These are phyloP conservation scores for Aplysina aerophoba DNA, from an alignment of 37 sponge, comb jelly and placozoan species.

Conservation along the genomic window DNA sequence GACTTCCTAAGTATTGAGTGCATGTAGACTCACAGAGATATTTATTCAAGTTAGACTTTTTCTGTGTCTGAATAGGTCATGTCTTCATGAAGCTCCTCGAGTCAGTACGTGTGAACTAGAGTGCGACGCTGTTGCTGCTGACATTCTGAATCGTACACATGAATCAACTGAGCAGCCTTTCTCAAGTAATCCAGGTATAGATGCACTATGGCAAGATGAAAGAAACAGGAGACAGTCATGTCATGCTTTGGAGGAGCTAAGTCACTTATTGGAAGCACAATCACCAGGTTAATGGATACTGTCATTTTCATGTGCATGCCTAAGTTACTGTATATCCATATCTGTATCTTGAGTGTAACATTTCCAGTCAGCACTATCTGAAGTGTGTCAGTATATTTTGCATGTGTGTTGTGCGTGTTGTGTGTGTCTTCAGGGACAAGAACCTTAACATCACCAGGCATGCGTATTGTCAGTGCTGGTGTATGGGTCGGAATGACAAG, in stretches of 20 bases:
- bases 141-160: slow-evolving; percentile 68
- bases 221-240: slow-evolving; percentile 48
- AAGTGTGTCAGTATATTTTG: no score
- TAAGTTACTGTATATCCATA: neutral
- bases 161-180: neutral
- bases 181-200: slow-evolving; percentile 74
- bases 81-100: slow-evolving; percentile 14
- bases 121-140: slow-evolving; percentile 71
- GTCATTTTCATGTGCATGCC: neutral
- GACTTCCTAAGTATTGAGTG: no score
- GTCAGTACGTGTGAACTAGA: slow-evolving; percentile 83
- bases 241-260: neutral
- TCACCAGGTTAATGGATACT: neutral
- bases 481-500: no score
- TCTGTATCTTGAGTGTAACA: neutral
- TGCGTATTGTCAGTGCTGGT: no score
- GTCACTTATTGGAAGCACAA: neutral
- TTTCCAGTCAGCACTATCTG: neutral
- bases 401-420: no score
- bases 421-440: no score
- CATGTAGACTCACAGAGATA: no score
- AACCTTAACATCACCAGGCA: no score
- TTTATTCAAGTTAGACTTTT: no score
- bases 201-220: slow-evolving; percentile 89
- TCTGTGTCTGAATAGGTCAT: no score